Evolutionary conservation across 2,888 invertebrate genomes (phyloP).

Genomic region (Aleiodes leptofemur): DNA sequence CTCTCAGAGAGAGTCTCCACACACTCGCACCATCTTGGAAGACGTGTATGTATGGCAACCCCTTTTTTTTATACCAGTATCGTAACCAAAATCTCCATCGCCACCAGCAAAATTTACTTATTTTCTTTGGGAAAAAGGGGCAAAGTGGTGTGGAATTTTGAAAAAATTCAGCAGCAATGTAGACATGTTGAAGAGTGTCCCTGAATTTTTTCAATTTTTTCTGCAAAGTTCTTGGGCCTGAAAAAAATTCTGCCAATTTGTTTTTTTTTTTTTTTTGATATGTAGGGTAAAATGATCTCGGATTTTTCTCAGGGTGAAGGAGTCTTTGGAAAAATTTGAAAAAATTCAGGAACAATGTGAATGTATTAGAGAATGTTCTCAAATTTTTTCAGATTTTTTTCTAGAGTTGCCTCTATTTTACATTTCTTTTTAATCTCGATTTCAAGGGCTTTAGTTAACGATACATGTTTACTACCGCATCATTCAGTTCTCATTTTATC

Average conservation of each 20-base stretch:
- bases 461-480: conserved; percentile 33
- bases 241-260: too few relatives aligned
- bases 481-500: conserved; percentile 34
- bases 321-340: too few relatives aligned
- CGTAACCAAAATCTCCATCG: conserved; percentile 25
- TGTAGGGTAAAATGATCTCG: too few relatives aligned
- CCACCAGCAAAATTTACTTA: not conserved
- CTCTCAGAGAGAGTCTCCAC: not conserved
- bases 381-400: not conserved
- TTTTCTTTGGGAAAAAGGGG: not conserved
- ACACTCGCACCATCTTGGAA: conserved; percentile 7
- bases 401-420: not conserved
- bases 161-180: not conserved
- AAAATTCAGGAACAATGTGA: too few relatives aligned
- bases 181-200: not conserved
- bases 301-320: too few relatives aligned
- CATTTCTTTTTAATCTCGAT: not conserved
- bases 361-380: too few relatives aligned
- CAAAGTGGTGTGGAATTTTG: too few relatives aligned
- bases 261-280: too few relatives aligned
- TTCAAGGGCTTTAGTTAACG: conserved; percentile 20
- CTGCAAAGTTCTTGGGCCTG: not conserved
- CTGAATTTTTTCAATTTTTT: not conserved
- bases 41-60: conserved; percentile 14
- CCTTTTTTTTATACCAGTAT: conserved; percentile 16